Percentiles rank a stretch among this genome's conserved stretches.
Evolutionary conservation across 2,797 vertebrate species (phyloP).

Genomic region (Tinamus major): DNA sequence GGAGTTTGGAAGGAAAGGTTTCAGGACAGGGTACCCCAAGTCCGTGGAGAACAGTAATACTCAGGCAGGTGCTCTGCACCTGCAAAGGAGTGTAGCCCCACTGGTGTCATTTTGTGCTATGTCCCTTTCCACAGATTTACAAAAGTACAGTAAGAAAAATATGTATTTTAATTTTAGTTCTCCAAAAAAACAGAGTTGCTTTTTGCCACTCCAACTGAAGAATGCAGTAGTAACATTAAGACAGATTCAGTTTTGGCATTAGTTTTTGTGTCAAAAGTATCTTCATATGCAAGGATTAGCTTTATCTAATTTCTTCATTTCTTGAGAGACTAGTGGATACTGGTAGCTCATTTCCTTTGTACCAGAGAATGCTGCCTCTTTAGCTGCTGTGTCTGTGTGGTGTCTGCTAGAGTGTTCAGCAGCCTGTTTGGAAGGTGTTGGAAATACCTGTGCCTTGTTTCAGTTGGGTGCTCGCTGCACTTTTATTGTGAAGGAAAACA

Average conservation of each 20-base stretch:
- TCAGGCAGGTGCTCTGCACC: not conserved
- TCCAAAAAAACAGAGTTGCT: not conserved
- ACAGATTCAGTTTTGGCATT: not conserved
- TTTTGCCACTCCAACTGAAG: not conserved
- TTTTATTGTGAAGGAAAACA: no score
- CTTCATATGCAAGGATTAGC: not conserved
- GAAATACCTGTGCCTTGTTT: no score
- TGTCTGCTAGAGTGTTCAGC: not conserved
- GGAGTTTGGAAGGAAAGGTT: not conserved
- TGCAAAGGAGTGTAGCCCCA: no score
- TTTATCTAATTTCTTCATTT: no score
- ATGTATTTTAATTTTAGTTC: not conserved
- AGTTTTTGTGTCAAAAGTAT: not conserved
- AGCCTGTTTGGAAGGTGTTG: not conserved
- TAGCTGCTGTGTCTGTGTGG: not conserved
- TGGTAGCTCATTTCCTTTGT: not conserved
- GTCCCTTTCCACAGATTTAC: not conserved
- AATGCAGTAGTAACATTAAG: not conserved
- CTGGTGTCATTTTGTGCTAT: not conserved
- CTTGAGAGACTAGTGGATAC: not conserved
- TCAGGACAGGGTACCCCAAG: no score
- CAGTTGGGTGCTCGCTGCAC: not conserved
- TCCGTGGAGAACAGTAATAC: no score
- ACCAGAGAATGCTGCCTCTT: not conserved
- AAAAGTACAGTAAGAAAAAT: not conserved